Percentiles rank a stretch among this genome's conserved stretches.
These are phyloP conservation scores for Steatocranus sp. DNA, from an alignment of 2,797 vertebrate genomes.

Conservation along the genomic window DNA sequence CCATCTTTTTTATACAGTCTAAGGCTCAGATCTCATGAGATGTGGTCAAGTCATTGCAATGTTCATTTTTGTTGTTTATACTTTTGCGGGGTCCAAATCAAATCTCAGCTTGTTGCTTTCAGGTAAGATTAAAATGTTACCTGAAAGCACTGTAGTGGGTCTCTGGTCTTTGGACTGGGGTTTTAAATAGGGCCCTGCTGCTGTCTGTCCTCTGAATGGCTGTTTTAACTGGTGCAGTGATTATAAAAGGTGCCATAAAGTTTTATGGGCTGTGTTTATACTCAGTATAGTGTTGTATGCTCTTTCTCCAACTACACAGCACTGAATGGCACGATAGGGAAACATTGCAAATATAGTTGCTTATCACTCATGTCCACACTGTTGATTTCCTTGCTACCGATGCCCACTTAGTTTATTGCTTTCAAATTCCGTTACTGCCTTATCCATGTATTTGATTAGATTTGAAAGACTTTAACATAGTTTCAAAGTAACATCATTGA, in stretches of 20 bases:
- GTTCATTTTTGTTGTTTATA: not conserved
- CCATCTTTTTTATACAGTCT: not conserved
- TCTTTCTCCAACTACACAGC: not conserved
- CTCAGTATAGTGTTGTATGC: not conserved
- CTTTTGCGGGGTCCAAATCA: not conserved
- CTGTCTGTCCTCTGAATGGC: not conserved
- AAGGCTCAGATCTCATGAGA: not conserved
- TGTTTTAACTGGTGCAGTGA: not conserved
- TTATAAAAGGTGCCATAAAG: not conserved
- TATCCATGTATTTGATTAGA: slow-evolving; percentile 12
- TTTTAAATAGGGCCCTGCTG: not conserved
- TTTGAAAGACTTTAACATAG: not conserved
- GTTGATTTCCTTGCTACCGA: slow-evolving; percentile 1
- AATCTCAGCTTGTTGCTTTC: not conserved
- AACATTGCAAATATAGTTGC: slow-evolving; percentile 9
- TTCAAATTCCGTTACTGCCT: slow-evolving; percentile 11
- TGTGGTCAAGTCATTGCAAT: not conserved
- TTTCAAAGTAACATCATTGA: not conserved
- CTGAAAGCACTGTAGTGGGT: not conserved
- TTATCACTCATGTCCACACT: not conserved
- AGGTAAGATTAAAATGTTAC: not conserved
- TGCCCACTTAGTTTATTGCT: slow-evolving; percentile 8
- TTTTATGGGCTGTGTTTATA: not conserved
- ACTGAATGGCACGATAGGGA: not conserved
- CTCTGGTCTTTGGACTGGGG: not conserved